Evolutionary conservation across 2,888 invertebrate species (phyloP), one percentile per base, ranked within the genome.

Genomic region (Amiota communis): DNA sequence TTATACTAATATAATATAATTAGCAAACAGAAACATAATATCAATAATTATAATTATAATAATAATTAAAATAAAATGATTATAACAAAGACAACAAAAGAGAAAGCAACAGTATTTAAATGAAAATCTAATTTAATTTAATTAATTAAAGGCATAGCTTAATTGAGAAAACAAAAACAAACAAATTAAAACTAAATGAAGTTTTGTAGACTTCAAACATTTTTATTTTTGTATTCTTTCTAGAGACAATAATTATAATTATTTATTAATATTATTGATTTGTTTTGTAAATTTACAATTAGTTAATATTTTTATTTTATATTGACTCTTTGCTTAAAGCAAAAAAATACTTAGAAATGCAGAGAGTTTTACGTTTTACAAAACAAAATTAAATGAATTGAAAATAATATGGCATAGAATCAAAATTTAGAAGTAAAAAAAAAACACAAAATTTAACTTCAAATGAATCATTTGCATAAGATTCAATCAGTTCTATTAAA

Each of bases 331-430:
- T 53, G 17, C 17, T 57, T 57, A 17, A n/a, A 57, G n/a, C 57
- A 59, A 20, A 59, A 59, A 59, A 12, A 51, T 20, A 51, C 23
- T 15, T 49, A 15, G 2, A 59, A 59, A 17, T 49, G 49, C 75
- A 76, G 78, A 84, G 83, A 82, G 82, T 83, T 83, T 81, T 80
- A 74, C 76, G 76, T 80, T 76, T 74, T 75, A 75, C 76, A 69
- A 75, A 75, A 77, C 73, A 64, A 51, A 67, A 64, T 73, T 17
- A 36, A 6, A 36, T 36, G 75, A 77, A 78, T 78, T 75, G 9
- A 77, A 74, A 20, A 23, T 20, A 63, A 49, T 72, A 75, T 59
- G 6, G 36, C 36, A 36, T 6, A 6, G 69, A 67, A 67, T 15
- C 17, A 67, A 67, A 6, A 20, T 48, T 48, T 11, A n/a, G n/a